These are phyloP conservation scores for Monopterus albus DNA, from an alignment of 2,113 vertebrate genomes.

Conservation along the genomic window DNA sequence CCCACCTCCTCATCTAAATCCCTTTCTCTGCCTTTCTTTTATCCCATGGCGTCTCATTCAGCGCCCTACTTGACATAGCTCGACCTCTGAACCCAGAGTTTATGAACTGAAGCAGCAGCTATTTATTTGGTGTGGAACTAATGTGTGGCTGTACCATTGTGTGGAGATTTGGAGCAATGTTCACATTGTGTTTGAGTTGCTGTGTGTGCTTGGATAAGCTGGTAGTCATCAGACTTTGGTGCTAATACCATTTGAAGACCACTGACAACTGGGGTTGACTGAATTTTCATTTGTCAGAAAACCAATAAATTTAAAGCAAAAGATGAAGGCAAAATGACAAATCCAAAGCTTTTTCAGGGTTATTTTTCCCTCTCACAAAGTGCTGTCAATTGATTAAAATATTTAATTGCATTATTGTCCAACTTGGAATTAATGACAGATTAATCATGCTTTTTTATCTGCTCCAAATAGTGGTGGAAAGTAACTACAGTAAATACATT, in stretches of 20 bases:
- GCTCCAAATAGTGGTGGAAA: too few relatives aligned
- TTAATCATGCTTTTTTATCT: too few relatives aligned
- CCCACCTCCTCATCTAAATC: slow-evolving; percentile 68
- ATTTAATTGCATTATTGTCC: too few relatives aligned
- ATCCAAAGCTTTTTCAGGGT: neutral
- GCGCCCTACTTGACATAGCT: slow-evolving; percentile 78
- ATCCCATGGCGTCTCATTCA: slow-evolving; percentile 79
- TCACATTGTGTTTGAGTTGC: slow-evolving; percentile 63
- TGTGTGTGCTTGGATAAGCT: slow-evolving; percentile 69
- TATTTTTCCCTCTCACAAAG: too few relatives aligned
- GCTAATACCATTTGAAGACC: slow-evolving; percentile 60
- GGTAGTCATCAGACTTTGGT: slow-evolving; percentile 57
- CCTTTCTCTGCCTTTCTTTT: slow-evolving; percentile 74
- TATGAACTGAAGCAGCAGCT: slow-evolving; percentile 79
- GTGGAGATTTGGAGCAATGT: slow-evolving; percentile 69
- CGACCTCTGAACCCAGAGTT: slow-evolving; percentile 79
- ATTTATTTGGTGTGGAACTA: slow-evolving; percentile 75
- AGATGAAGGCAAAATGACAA: slow-evolving; percentile 33
- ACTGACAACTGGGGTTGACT: slow-evolving; percentile 25
- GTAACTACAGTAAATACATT: too few relatives aligned
- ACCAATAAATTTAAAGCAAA: slow-evolving; percentile 34
- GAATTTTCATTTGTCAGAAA: slow-evolving; percentile 45
- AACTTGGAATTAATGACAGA: too few relatives aligned
- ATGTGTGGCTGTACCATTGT: slow-evolving; percentile 69
- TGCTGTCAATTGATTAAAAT: too few relatives aligned